Base-by-base conservation (phyloP, 2,888 invertebrate species). In the Drosophila seclusa region DNA sequence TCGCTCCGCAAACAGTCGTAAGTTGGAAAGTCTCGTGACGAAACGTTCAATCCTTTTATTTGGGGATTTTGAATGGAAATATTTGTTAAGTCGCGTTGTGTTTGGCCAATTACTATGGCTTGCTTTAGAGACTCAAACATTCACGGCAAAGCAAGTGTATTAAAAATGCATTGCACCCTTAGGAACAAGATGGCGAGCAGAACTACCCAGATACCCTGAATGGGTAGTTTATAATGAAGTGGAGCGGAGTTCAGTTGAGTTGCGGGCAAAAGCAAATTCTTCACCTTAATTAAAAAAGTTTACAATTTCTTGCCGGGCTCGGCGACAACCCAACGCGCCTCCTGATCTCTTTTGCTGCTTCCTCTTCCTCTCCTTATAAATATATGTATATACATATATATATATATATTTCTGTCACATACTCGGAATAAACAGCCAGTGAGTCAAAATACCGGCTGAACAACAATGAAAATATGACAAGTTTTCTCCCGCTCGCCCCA, bases 271-370 rank as follows among this genome's bases (percentile, higher is more conserved):
- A 68, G 83, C 62, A 69, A 84, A 87, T 85, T 87, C 85, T 63
- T 83, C 76, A 84, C 85, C 87, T 87, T 85, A 87, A 85, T 85
- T 85, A 85, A 85, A 85, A 85, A 85, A 85, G 82, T 85, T 85
- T 84, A 74, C 73, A 82, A 69, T 78, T 74, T 82, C 72, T 74
- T 77, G 63, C 54, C 61, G 63, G 72, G 68, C 76, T 72, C 60
- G 74, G 80, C 84, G 82, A 77, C 84, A 82, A 74, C 74, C 70
- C 69, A 77, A 69, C 78, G 61, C 65, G 68, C 60, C 79, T 42
- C 18, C 57, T 8, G 16, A 45, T 49, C 29, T 48, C 29, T 11
- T 24, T 18, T 18, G 27, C 78, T 40, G 21, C 68, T 48, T 27
- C 21, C 31, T 48, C 27, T 50, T 4, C 45, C 36, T 52, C 1